Evolutionary conservation across 2,113 vertebrate genomes (phyloP), one percentile per base, ranked within the genome.

Genomic region (Tautogolabrus adspersus): DNA sequence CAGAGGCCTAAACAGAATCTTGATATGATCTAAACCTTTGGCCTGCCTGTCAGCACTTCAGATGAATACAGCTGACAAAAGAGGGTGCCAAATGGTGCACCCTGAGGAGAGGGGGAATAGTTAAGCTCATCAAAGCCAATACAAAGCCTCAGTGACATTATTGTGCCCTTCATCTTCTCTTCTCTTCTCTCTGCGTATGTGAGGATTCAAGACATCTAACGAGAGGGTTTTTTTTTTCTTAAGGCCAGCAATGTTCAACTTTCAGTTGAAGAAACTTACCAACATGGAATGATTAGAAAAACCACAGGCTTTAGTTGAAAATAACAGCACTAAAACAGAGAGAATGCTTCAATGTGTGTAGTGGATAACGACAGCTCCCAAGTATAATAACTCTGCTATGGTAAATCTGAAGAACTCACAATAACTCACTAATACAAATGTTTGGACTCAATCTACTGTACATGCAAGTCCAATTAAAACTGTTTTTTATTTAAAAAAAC

Each of bases 111-210:
- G 44, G 19, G 66, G 51, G 46, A 77, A 55, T 60, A 58, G 58
- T 68, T 67, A 83, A 86, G 59, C 85, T 42, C 66, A 66, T 66
- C 49, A 80, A 83, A 82, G 70, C 59, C 65, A 62, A 77, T 69
- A 68, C 77, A 81, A 84, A 89, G 80, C 77, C 71, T 51, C 40
- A 3, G 70, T 79, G 76, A 83, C 78, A 75, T 65, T 54, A 71
- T 49, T 47, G 51, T 75, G 79, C 44, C 60, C 37, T 58, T 54
- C 22, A 62, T 83, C 58, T 69, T 54, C 40, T 76, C 57, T 76
- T 73, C 30, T 72, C 60, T n/a, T n/a, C n/a, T 73, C 30, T 83
- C 76, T 83, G 52, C 57, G 52, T 60, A 76, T 34, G 44, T 79
- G 51, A 73, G 77, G 71, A 87, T 83, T 87, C 71, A 19, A 80